Percentiles rank a stretch among this genome's conserved stretches.
These are phyloP conservation scores for Microctenopoma lineatum DNA, from an alignment of 2,797 vertebrate genomes.

Conservation along the genomic window DNA sequence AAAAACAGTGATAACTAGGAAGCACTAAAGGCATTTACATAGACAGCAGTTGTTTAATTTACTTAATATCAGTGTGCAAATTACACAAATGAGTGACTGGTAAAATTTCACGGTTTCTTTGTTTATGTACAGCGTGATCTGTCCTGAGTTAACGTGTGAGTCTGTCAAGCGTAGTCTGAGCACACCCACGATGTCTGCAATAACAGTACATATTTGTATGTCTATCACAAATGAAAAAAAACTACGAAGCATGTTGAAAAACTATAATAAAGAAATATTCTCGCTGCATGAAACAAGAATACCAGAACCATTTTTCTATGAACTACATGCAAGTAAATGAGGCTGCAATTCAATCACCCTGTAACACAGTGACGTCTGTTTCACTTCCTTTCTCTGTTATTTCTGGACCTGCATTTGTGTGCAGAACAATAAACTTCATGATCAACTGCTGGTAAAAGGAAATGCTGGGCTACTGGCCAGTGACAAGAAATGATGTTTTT, in stretches of 20 bases:
- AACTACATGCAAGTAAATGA: not conserved
- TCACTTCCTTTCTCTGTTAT: slow-evolving; percentile 82
- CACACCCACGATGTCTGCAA: too few relatives aligned
- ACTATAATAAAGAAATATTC: not conserved
- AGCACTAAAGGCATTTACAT: too few relatives aligned
- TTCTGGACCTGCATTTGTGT: slow-evolving; percentile 71
- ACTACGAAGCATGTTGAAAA: not conserved
- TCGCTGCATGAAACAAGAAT: not conserved
- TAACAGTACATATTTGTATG: not conserved
- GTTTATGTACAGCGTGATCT: too few relatives aligned
- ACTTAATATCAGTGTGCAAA: too few relatives aligned
- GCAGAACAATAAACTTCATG: slow-evolving; percentile 75
- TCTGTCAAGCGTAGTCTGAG: not conserved
- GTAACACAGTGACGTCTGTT: slow-evolving; percentile 43
- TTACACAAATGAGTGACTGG: too few relatives aligned
- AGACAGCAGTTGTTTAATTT: too few relatives aligned
- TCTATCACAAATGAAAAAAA: not conserved
- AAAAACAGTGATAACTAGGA: too few relatives aligned
- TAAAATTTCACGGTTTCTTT: too few relatives aligned
- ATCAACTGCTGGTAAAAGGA: slow-evolving; percentile 71
- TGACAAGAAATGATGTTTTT: slow-evolving; percentile 38
- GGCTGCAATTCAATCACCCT: slow-evolving; percentile 20
- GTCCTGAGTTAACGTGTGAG: too few relatives aligned
- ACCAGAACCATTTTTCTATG: not conserved
- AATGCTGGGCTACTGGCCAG: slow-evolving; percentile 45